Percentiles rank a stretch among this genome's conserved stretches.
Evolutionary conservation across 2,797 vertebrate genomes (phyloP).

Genomic region (Esox masquinongy): DNA sequence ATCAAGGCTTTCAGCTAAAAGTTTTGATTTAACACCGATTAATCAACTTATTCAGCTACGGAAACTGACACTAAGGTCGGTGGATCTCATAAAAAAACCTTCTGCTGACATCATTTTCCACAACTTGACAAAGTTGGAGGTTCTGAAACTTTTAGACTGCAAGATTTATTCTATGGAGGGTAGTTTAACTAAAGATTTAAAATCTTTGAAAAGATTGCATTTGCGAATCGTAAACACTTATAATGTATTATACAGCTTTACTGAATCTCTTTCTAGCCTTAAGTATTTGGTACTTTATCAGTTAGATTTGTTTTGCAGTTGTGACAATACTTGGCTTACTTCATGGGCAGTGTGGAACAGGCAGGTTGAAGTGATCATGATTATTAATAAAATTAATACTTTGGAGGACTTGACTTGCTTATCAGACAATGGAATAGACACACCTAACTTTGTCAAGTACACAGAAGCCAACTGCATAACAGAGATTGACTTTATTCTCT

Average conservation of each 20-base stretch:
- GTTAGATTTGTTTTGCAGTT: constrained; percentile 1
- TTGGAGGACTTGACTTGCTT: not conserved
- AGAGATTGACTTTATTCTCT: not conserved
- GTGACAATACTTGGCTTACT: constrained; percentile 25
- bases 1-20: not conserved
- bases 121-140: constrained; percentile 22
- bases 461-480: constrained; percentile 3
- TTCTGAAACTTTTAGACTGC: not conserved
- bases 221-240: not conserved
- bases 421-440: not conserved
- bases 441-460: not conserved
- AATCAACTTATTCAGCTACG: constrained; percentile 21
- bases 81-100: constrained; percentile 23
- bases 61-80: constrained; percentile 8
- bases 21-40: constrained; percentile 16
- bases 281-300: not conserved
- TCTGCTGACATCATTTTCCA: constrained; percentile 12
- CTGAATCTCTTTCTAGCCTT: constrained; percentile 13
- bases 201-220: constrained; percentile 1
- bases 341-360: constrained; percentile 7
- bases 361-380: not conserved
- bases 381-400: not conserved
- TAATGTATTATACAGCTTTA: constrained; percentile 15
- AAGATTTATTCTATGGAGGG: constrained; percentile 2
- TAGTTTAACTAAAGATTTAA: constrained; percentile 18